Percentiles rank a stretch among this genome's conserved stretches.
These are phyloP conservation scores for Pantala flavescens DNA, from an alignment of 1,140 invertebrate species.

Conservation along the genomic window DNA sequence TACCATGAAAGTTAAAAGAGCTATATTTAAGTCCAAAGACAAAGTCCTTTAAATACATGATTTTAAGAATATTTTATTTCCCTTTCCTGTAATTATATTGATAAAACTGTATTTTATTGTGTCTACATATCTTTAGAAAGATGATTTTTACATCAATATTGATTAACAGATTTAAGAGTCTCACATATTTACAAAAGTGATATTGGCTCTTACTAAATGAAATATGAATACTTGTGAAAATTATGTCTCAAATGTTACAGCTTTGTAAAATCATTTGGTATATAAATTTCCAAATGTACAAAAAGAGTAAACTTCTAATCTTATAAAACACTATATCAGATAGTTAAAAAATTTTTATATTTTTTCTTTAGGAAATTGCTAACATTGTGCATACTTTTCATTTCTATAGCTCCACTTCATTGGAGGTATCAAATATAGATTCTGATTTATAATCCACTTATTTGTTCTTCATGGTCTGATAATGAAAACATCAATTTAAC, in stretches of 20 bases:
- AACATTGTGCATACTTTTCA: background rate
- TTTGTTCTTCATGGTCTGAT: background rate
- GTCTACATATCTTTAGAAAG: background rate
- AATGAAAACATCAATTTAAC: background rate
- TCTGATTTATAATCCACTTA: background rate
- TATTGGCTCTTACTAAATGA: background rate
- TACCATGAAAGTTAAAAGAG: no score
- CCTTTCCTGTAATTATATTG: background rate
- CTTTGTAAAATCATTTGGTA: background rate
- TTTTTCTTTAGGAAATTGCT: background rate
- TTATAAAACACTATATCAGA: background rate
- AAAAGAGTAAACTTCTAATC: background rate
- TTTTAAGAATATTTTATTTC: background rate
- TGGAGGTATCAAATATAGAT: background rate
- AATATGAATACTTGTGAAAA: background rate
- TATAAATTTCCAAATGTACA: background rate
- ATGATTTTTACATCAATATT: background rate
- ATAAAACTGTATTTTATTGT: background rate
- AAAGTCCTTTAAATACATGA: no score
- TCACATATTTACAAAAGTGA: background rate
- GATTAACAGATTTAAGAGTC: background rate
- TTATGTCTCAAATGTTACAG: background rate
- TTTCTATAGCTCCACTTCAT: background rate
- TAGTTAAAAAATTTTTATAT: background rate
- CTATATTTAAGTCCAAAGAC: no score